Evolutionary conservation across 2,113 vertebrate species (phyloP).

Genomic region (Scatophagus argus): DNA sequence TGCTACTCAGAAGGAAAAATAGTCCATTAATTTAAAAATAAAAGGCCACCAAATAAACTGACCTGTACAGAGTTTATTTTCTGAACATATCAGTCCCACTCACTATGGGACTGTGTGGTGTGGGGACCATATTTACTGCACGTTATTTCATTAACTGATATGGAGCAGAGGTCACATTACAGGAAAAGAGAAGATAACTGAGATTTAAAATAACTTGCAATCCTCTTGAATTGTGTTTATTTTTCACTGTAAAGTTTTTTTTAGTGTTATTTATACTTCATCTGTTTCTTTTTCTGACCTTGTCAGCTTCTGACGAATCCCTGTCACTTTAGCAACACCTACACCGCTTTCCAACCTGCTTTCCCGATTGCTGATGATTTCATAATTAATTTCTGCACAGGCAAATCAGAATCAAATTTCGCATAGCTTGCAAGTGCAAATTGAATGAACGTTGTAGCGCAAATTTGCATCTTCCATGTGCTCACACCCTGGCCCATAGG

Average conservation of each 20-base stretch:
- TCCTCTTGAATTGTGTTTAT: no score
- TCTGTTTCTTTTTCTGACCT: neutral
- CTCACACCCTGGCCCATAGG: conserved; percentile 39
- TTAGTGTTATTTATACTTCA: neutral
- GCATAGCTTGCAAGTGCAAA: conserved; percentile 37
- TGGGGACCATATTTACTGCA: no score
- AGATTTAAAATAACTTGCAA: neutral
- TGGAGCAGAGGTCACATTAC: neutral
- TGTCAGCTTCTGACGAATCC: neutral
- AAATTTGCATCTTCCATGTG: conserved; percentile 48
- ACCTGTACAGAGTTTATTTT: no score
- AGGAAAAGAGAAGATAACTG: neutral
- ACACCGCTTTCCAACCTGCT: neutral
- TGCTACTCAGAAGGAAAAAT: neutral
- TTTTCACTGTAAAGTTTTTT: neutral
- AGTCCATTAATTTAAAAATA: neutral
- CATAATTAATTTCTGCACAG: conserved; percentile 10
- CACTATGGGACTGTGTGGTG: neutral
- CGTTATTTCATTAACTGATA: neutral
- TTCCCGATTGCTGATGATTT: neutral
- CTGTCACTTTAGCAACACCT: neutral
- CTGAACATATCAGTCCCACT: no score
- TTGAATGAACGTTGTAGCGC: conserved; percentile 21
- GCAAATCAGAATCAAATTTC: conserved; percentile 14
- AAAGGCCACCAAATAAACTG: neutral